phyloP scores from a whole-genome alignment of 2,113 vertebrate genomes.

The Lathamus discolor region DNA sequence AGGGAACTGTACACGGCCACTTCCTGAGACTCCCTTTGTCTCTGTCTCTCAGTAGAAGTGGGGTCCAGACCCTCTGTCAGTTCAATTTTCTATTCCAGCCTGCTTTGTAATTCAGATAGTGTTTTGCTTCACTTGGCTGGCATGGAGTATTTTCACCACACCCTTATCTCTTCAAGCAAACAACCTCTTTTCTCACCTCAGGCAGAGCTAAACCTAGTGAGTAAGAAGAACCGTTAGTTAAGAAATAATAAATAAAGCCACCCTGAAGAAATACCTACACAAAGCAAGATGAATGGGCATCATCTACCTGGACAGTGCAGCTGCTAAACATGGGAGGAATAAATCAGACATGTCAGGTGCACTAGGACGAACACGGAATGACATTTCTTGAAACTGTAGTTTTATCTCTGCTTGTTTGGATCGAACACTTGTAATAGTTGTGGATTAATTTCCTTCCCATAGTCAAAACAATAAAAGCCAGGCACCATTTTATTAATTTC shows the following conservation, averaged over 20 bases:
- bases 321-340: slow-evolving; percentile 9
- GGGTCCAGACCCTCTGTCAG: not conserved
- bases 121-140: slow-evolving; percentile 14
- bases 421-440: slow-evolving; percentile 61
- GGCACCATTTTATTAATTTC: slow-evolving; percentile 59
- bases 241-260: slow-evolving; percentile 44
- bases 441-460: slow-evolving; percentile 58
- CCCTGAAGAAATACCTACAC: slow-evolving; percentile 30
- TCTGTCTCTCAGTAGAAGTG: not conserved
- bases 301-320: not conserved
- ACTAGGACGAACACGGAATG: not conserved
- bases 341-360: slow-evolving; percentile 21
- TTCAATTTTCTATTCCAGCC: not conserved
- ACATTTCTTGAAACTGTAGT: not conserved
- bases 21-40: not conserved
- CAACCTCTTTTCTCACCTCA: not conserved
- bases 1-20: not conserved
- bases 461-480: slow-evolving; percentile 59
- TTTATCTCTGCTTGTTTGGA: slow-evolving; percentile 56
- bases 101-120: not conserved
- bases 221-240: slow-evolving; percentile 29
- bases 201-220: slow-evolving; percentile 15
- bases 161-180: slow-evolving; percentile 27
- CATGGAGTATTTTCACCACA: not conserved
- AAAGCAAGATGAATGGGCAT: slow-evolving; percentile 27